phyloP scores from a whole-genome alignment of 53 echinoderm and acorn worm genomes.

The Henricia sp. region DNA sequence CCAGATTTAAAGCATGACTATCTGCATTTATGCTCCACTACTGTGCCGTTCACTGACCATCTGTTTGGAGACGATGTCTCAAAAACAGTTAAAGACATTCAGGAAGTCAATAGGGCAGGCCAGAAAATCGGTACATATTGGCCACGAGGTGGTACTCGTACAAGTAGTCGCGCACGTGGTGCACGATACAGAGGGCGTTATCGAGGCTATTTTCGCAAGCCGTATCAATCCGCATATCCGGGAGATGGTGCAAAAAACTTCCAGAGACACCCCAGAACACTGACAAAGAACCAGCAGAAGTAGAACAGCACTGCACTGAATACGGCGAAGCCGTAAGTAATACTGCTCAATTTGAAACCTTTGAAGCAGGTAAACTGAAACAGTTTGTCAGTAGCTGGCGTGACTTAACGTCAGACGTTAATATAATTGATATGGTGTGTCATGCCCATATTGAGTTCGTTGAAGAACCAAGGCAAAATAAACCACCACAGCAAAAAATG shows the following conservation, averaged over 20 bases:
- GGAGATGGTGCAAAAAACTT: slow-evolving; percentile 54
- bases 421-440: slow-evolving; percentile 39
- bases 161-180: slow-evolving; percentile 11
- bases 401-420: slow-evolving; percentile 48
- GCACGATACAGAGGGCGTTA: slow-evolving; percentile 21
- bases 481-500: slow-evolving; percentile 4
- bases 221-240: not conserved
- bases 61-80: slow-evolving; percentile 64
- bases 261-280: slow-evolving; percentile 2
- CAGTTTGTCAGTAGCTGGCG: slow-evolving; percentile 46
- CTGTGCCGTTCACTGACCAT: slow-evolving; percentile 52
- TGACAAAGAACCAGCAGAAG: slow-evolving; percentile 18
- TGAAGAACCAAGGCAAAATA: slow-evolving; percentile 15
- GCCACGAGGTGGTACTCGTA: not conserved
- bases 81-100: slow-evolving; percentile 51
- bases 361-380: slow-evolving; percentile 65
- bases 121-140: slow-evolving; percentile 23
- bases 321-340: too few relatives aligned
- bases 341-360: slow-evolving; percentile 4
- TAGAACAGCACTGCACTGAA: not conserved
- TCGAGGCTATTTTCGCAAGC: slow-evolving; percentile 17
- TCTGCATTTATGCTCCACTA: slow-evolving; percentile 38
- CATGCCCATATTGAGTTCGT: slow-evolving; percentile 57
- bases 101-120: slow-evolving; percentile 56
- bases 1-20: slow-evolving; percentile 49